Conservation (phyloP, 2,113 vertebrate species). For the Phodopus roborovskii region DNA sequence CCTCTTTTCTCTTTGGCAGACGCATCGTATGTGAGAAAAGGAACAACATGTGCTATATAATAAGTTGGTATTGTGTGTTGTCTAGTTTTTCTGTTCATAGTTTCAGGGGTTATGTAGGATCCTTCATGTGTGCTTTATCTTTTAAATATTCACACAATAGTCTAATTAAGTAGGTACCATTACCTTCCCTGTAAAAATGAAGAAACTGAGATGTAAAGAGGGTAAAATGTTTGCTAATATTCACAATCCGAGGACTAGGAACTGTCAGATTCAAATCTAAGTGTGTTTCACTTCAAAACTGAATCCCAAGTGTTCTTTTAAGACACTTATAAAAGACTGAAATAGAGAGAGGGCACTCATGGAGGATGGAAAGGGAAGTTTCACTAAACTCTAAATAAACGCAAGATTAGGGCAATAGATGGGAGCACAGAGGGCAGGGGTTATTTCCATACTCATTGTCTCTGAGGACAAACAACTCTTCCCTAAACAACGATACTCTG, state of each 20-base stretch:
- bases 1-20: slow-evolving; percentile 37
- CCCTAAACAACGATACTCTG: neutral
- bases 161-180: neutral
- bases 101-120: neutral
- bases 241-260: neutral
- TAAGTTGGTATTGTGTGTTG: neutral
- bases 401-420: neutral
- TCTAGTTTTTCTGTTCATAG: neutral
- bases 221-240: neutral
- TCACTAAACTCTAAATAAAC: neutral
- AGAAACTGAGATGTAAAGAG: neutral
- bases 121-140: neutral
- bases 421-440: neutral
- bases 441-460: neutral
- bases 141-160: slow-evolving; percentile 24
- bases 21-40: neutral
- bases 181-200: slow-evolving; percentile 21
- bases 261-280: neutral
- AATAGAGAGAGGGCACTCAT: neutral
- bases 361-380: neutral
- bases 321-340: neutral
- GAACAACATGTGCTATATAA: neutral
- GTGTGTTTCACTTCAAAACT: slow-evolving; percentile 13
- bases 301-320: neutral
- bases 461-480: neutral